Percentiles rank a stretch among this genome's conserved stretches.
phyloP scores from a whole-genome alignment of 2,888 invertebrate genomes.

The Harpalus rufipes region DNA sequence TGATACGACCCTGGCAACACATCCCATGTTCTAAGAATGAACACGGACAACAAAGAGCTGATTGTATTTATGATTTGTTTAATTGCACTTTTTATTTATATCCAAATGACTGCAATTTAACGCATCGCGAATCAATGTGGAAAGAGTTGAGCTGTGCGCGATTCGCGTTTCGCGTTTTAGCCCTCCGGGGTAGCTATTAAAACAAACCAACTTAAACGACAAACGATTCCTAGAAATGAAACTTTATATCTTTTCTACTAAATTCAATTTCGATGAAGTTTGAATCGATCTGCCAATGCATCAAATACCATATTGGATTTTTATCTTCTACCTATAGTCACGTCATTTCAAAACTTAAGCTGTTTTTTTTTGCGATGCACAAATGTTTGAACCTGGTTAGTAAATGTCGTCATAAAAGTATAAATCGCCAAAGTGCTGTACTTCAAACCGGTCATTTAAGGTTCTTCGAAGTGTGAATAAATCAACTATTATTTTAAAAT shows the following conservation, averaged over 20 bases:
- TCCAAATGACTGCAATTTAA: slow-evolving; percentile 47
- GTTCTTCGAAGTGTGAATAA: too few relatives aligned
- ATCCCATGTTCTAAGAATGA: slow-evolving; percentile 63
- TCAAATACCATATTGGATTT: too few relatives aligned
- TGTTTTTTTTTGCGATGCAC: too few relatives aligned
- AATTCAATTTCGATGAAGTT: neutral
- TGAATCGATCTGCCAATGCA: neutral
- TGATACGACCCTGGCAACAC: slow-evolving; percentile 29
- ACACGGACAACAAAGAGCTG: slow-evolving; percentile 63
- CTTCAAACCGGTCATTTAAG: too few relatives aligned
- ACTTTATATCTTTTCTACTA: neutral
- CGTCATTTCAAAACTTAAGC: too few relatives aligned
- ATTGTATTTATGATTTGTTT: slow-evolving; percentile 66
- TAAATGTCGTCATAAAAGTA: too few relatives aligned
- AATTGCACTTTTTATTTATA: slow-evolving; percentile 61
- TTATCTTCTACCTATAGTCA: too few relatives aligned
- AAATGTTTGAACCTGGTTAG: too few relatives aligned
- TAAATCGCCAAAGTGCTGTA: too few relatives aligned
- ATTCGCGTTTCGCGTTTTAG: neutral
- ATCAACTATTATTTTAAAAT: too few relatives aligned
- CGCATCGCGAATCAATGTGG: slow-evolving; percentile 52
- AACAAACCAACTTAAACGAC: neutral
- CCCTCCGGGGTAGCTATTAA: slow-evolving; percentile 5
- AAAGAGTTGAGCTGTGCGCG: slow-evolving; percentile 18
- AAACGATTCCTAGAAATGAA: neutral